Conservation (phyloP, 1,140 invertebrate species). For the Caenorhabditis elegans region WBcel235 BX284604.4:1597501-1598000, state of each 20-base stretch:
- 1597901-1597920: too few relatives aligned
- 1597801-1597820: too few relatives aligned
- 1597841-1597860: too few relatives aligned
- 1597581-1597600: conserved; percentile 86
- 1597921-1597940: too few relatives aligned
- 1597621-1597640: conserved; percentile 93
- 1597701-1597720: conserved; percentile 83
- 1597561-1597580: conserved; percentile 81
- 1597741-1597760: conserved; percentile 81
- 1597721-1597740: conserved; percentile 89
- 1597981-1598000: too few relatives aligned
- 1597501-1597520: conserved; percentile 3
- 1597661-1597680: conserved; percentile 39
- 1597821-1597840: too few relatives aligned
- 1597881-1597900: too few relatives aligned
- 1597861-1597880: too few relatives aligned
- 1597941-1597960: too few relatives aligned
- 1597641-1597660: conserved; percentile 79
- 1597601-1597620: conserved; percentile 87
- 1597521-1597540: not conserved
- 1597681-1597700: conserved; percentile 86
- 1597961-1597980: too few relatives aligned
- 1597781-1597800: too few relatives aligned
- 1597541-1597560: not conserved
- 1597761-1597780: not conserved